Evolutionary conservation across 2,113 vertebrate species (phyloP).

Genomic region (Pluvialis apricaria): DNA sequence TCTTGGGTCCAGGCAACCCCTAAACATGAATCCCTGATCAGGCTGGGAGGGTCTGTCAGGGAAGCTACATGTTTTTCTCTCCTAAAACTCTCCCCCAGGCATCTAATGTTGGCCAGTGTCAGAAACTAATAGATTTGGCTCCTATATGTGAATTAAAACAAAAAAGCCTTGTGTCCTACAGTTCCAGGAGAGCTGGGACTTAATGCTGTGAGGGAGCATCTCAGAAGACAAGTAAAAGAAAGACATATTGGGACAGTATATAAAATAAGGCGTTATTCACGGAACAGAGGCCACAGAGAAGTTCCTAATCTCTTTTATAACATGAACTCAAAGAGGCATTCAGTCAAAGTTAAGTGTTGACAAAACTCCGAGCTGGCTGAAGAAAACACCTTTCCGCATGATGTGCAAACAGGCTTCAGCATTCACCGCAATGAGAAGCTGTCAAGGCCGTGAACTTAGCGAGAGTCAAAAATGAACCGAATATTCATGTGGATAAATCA

Average conservation of each 20-base stretch:
- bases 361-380: background rate
- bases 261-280: background rate
- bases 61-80: background rate
- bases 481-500: background rate
- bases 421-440: background rate
- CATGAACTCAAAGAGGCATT: background rate
- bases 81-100: background rate
- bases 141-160: background rate
- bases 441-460: background rate
- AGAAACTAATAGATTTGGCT: background rate
- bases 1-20: background rate
- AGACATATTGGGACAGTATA: background rate
- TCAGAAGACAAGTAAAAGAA: background rate
- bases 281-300: background rate
- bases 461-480: background rate
- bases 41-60: background rate
- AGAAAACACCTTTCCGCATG: background rate
- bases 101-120: background rate
- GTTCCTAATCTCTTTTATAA: background rate
- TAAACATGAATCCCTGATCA: background rate
- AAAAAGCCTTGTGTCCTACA: background rate
- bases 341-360: background rate
- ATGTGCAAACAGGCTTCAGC: background rate
- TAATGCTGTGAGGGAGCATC: background rate
- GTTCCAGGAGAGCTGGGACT: background rate